Percentiles rank a stretch among this genome's conserved stretches.
These are phyloP conservation scores for Tillus elongatus DNA, from an alignment of 2,888 invertebrate genomes.

Conservation along the genomic window DNA sequence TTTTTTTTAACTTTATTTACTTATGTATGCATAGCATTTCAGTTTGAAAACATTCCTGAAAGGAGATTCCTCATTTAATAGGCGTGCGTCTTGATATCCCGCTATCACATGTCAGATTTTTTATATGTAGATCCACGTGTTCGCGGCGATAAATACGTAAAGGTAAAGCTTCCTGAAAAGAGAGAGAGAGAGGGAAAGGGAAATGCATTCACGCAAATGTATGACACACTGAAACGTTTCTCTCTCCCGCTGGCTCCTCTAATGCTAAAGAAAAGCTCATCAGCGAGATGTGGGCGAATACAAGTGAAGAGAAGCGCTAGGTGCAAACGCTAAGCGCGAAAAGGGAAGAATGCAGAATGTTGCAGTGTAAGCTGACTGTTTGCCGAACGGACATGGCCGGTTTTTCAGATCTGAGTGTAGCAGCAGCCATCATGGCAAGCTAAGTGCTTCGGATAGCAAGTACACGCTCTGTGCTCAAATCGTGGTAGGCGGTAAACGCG, in stretches of 20 bases:
- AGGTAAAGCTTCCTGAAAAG: conserved; percentile 1
- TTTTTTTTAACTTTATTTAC: too few relatives aligned
- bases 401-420: conserved; percentile 28
- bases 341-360: conserved; percentile 22
- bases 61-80: too few relatives aligned
- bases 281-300: neutral
- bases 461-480: conserved; percentile 35
- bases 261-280: neutral
- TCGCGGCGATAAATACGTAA: too few relatives aligned
- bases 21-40: too few relatives aligned
- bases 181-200: conserved; percentile 2
- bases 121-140: conserved; percentile 3
- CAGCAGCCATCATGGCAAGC: conserved; percentile 37
- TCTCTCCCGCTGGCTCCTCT: too few relatives aligned
- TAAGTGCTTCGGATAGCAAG: conserved; percentile 34
- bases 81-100: too few relatives aligned
- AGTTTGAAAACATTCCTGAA: too few relatives aligned
- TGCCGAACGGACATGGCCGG: conserved; percentile 22
- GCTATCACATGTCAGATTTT: neutral
- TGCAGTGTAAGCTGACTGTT: conserved; percentile 33
- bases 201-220: neutral
- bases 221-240: conserved; percentile 1
- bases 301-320: conserved; percentile 15
- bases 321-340: conserved; percentile 22
- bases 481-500: conserved; percentile 41